Evolutionary conservation across 2,113 vertebrate genomes (phyloP), one percentile per base, ranked within the genome.

Genomic region (Zeus faber): DNA sequence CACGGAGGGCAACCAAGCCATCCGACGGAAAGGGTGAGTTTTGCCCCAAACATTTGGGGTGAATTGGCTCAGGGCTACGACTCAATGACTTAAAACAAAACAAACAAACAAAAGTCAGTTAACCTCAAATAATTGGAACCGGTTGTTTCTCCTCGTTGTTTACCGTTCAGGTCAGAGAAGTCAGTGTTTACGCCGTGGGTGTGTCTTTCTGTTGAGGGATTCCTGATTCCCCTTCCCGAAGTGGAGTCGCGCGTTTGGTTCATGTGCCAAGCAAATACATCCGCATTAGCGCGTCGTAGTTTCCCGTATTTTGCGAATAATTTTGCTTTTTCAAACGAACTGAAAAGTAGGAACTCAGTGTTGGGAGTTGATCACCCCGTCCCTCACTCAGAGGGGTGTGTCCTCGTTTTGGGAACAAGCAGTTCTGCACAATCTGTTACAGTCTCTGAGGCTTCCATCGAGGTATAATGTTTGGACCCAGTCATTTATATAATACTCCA

Each of bases 1-100:
- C 90, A 3, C 67, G 80, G 67, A 76, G 74, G 26, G 70, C 81
- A 5, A 46, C 85, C 33, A 29, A 58, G 3, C 74, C 77, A 0
- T 20, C 54, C 1, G 27, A 40, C 58, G 67, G 23, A 25, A 77
- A 56, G 29, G 55, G 89, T 89, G 63, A 76, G 87, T 81, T 41
- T 43, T 33, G 9, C 18, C 16, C 33, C 33, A 37, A 14, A n/a
- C 33, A 4, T 37, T 33, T 33, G 8, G 11, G 4, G n/a, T n/a
- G n/a, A n/a, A n/a, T n/a, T n/a, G n/a, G n/a, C n/a, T n/a, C n/a
- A n/a, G n/a, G n/a, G n/a, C n/a, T n/a, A n/a, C n/a, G n/a, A n/a
- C n/a, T n/a, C n/a, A n/a, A n/a, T n/a, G n/a, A 37, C n/a, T n/a
- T 37, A n/a, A 37, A 37, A 29, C 9, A 29, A 29, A 29, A 5